Base-by-base conservation (phyloP, 92 coral and sea anemone species). In the Chrysogorgia sp. region DNA sequence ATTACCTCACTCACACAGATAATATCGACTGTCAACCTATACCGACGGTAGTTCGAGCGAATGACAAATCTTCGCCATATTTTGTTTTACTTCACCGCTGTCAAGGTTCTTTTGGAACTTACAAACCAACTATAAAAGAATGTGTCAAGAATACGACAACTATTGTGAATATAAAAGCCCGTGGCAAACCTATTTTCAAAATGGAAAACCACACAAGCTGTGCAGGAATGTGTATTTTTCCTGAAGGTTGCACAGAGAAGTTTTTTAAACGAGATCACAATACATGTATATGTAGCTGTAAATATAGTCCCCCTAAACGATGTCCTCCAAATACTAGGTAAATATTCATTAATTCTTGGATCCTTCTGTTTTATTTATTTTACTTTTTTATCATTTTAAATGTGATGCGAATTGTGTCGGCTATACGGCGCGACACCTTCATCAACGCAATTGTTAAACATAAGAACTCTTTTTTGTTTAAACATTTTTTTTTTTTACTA, bases 171-270 rank as follows among this genome's bases (percentile, higher is more conserved):
- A 62, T 71, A 0, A 28, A 48, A 31, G 29, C 50, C 21, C n/a
- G 45, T 0, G 2, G 40, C 28, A 19, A 10, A 45, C 25, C 2
- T n/a, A n/a, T 24, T 0, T 29, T 52, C 19, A 19, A 12, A 25
- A 31, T 72, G 62, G 35, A 72, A 34, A 72, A 72, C 43, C 65
- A 72, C 65, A 72, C 79, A 0, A 34, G 52, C 33, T 72, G 79
- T 34, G 35, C 20, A 34, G 65, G 17, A 28, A 0, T 32, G 64
- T 72, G 79, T 52, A 50, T 34, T 7, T 20, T 31, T 19, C 1
- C 6, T 15, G 63, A 57, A 14, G 31, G 23, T 10, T 72, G 79
- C 33, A 30, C 32, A 0, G 7, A 26, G n/a, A 37, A 30, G 1
- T 43, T 49, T n/a, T 52, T 49, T 8, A 8, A 21, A 0, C 34